Base-by-base conservation (phyloP, 2,113 vertebrate species). In the Pipra filicauda region DNA sequence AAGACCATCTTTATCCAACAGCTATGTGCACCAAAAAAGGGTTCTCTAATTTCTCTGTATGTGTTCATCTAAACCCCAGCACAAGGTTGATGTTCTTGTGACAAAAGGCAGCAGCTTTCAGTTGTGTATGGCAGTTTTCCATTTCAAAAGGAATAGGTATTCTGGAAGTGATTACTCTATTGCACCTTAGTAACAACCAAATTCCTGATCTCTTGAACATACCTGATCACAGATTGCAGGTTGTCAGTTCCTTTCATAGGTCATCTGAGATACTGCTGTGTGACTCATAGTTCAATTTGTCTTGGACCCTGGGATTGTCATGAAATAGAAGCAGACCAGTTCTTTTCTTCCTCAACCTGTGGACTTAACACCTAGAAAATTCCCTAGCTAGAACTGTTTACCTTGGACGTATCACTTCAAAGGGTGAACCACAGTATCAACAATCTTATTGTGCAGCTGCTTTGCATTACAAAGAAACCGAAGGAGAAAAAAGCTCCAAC, bases 401-500 rank as follows among this genome's bases (percentile, higher is more conserved):
- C 92, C 10, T 52, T 85, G 72, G 52, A 91, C 59, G 0, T 67
- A 84, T 94, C 46, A 80, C 88, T 95, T 95, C 77, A 88, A 92
- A 96, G 89, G 79, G 43, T 44, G 57, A 96, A 86, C 92, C 3
- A 6, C 88, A 84, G 59, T 88, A 83, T 95, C 88, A 96, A 28
- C 88, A 80, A 6, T 51, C 82, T 82, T 81, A 84, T 1, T 91
- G 79, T 90, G 79, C 55, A 92, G 85, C 93, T 94, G 90, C 64
- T 94, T 92, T 86, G 76, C 75, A 92, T 58, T 74, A 74, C 75
- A 88, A 93, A 90, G 77, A 90, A 88, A 91, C 17, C 7, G 24
- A 72, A 33, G 44, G 27, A 43, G 12, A 5, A 6, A 10, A 24
- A 43, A 39, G 31, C 24, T 1, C 30, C 57, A 39, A 15, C 30